Conservation (phyloP, 1,140 invertebrate genomes). For the Penaeus chinensis region DNA sequence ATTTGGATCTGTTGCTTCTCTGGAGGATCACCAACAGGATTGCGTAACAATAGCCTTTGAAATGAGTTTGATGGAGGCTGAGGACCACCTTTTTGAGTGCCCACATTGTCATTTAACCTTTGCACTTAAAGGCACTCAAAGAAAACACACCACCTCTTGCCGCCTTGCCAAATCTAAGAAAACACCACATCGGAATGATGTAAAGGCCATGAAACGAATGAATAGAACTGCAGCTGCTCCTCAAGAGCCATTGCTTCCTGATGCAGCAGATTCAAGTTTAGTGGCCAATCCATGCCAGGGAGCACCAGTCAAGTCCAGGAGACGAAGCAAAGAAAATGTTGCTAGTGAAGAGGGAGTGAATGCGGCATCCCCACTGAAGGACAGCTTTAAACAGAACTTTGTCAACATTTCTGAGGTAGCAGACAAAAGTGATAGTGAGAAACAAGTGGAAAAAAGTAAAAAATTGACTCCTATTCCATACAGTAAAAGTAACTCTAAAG, state of each 20-base stretch:
- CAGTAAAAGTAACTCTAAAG: not conserved
- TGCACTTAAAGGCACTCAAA: constrained; percentile 60
- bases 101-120: constrained; percentile 63
- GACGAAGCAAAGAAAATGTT: constrained; percentile 38
- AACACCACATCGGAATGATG: constrained; percentile 3
- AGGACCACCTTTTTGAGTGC: constrained; percentile 63
- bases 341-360: not conserved
- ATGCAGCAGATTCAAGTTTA: not conserved
- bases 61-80: constrained; percentile 63
- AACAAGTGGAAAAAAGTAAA: constrained; percentile 22
- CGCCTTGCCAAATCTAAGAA: constrained; percentile 42
- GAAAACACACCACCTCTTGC: constrained; percentile 61
- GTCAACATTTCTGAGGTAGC: constrained; percentile 9
- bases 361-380: constrained; percentile 15
- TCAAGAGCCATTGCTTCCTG: not conserved
- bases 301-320: not conserved
- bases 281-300: not conserved
- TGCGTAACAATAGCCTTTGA: constrained; percentile 62
- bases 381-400: constrained; percentile 5
- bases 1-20: constrained; percentile 51
- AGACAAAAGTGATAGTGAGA: not conserved
- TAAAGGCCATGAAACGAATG: constrained; percentile 19
- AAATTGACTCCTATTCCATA: not conserved
- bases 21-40: constrained; percentile 58
- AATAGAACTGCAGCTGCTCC: not conserved